These are phyloP conservation scores for Aegithalos caudatus DNA, from an alignment of 2,113 vertebrate species.

Conservation along the genomic window DNA sequence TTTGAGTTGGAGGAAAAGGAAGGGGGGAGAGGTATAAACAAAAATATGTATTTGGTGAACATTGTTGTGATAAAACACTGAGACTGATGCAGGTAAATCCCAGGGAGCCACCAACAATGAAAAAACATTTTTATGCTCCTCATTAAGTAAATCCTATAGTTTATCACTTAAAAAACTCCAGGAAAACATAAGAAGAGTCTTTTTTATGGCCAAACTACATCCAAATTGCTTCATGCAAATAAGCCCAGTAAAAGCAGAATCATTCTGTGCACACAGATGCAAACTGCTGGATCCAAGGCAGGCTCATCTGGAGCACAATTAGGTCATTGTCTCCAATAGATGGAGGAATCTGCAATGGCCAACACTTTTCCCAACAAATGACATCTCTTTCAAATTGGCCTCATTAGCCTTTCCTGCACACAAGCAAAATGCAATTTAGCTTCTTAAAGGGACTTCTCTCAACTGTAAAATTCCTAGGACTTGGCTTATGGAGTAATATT, in stretches of 20 bases:
- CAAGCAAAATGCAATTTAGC: slow-evolving; percentile 16
- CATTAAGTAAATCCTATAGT: neutral
- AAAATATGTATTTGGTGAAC: neutral
- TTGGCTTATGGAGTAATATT: neutral
- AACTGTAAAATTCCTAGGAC: slow-evolving; percentile 31
- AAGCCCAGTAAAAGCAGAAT: neutral
- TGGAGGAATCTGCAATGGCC: neutral
- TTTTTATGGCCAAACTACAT: neutral
- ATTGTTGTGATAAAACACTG: neutral
- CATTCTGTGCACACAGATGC: neutral
- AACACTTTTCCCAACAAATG: neutral
- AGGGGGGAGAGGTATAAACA: neutral
- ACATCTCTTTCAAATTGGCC: neutral
- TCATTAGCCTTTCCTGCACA: slow-evolving; percentile 22
- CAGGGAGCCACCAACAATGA: neutral
- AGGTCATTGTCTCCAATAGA: neutral
- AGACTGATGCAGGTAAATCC: neutral
- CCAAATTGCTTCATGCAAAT: slow-evolving; percentile 27
- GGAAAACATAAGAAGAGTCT: neutral
- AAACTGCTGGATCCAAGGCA: neutral
- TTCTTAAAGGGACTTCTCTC: slow-evolving; percentile 33
- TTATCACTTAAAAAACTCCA: slow-evolving; percentile 1
- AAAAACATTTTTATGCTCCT: neutral
- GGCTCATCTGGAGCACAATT: slow-evolving; percentile 35
- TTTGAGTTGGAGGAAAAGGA: neutral